These are phyloP conservation scores for Drusus annulatus DNA, from an alignment of 1,140 invertebrate genomes.

Conservation along the genomic window DNA sequence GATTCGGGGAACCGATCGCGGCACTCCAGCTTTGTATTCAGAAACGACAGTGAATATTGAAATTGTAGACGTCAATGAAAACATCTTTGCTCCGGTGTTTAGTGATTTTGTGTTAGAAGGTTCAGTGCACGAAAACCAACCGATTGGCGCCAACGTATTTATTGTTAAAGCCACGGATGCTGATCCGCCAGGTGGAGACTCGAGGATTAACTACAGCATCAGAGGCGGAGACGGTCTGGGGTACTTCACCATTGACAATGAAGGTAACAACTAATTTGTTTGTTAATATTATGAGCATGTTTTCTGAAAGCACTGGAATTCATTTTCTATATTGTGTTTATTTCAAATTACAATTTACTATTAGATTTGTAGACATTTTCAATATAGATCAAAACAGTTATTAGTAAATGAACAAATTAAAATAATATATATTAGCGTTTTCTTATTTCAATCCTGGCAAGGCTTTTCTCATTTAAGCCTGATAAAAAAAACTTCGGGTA, in stretches of 20 bases:
- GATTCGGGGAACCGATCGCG: conserved; percentile 86
- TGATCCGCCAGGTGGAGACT: conserved; percentile 84
- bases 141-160: conserved; percentile 81
- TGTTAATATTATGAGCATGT: too few species aligned
- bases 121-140: conserved; percentile 83
- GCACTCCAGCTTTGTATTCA: conserved; percentile 80
- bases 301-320: too few species aligned
- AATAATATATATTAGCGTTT: conserved; percentile 2
- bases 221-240: conserved; percentile 91
- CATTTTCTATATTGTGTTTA: too few species aligned
- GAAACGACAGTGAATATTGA: conserved; percentile 87
- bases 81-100: conserved; percentile 88
- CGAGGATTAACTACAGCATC: conserved; percentile 88
- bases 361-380: too few species aligned
- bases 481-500: too few species aligned
- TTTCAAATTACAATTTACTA: too few species aligned
- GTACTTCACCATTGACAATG: conserved; percentile 90
- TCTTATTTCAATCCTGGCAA: not conserved
- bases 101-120: conserved; percentile 84
- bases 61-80: conserved; percentile 95
- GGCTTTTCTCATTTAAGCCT: too few species aligned
- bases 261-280: too few species aligned
- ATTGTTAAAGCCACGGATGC: conserved; percentile 84
- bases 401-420: not conserved
- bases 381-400: too few species aligned